Conservation (phyloP, 2,113 vertebrate genomes). For the Crotophaga sulcirostris region DNA sequence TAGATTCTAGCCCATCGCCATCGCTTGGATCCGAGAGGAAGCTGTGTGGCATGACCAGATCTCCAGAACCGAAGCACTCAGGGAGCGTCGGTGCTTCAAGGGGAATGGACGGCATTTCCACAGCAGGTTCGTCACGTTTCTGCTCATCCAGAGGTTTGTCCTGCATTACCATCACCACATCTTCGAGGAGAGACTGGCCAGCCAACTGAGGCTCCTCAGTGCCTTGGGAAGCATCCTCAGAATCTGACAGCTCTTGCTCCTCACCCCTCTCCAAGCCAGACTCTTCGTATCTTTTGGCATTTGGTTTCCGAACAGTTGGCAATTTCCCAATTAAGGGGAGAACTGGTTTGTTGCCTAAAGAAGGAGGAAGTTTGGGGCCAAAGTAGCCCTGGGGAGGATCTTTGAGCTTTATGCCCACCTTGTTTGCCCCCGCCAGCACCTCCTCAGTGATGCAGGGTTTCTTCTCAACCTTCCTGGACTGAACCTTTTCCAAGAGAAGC, state of each 20-base stretch:
- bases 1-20: slow-evolving; percentile 77
- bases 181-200: slow-evolving; percentile 76
- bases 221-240: slow-evolving; percentile 74
- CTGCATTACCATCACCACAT: slow-evolving; percentile 81
- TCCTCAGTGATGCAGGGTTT: slow-evolving; percentile 73
- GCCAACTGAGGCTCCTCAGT: slow-evolving; percentile 71
- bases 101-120: slow-evolving; percentile 54
- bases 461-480: slow-evolving; percentile 85
- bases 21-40: slow-evolving; percentile 71
- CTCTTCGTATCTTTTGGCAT: slow-evolving; percentile 78
- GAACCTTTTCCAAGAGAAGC: slow-evolving; percentile 92
- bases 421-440: slow-evolving; percentile 73
- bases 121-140: slow-evolving; percentile 50
- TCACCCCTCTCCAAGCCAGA: slow-evolving; percentile 80
- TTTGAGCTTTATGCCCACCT: slow-evolving; percentile 91
- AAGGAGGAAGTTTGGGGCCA: slow-evolving; percentile 94
- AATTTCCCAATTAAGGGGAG: slow-evolving; percentile 95
- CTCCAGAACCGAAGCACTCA: slow-evolving; percentile 67
- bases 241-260: slow-evolving; percentile 75
- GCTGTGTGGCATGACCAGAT: slow-evolving; percentile 68
- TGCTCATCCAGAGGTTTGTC: slow-evolving; percentile 68
- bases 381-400: slow-evolving; percentile 98
- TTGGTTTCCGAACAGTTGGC: slow-evolving; percentile 84
- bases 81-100: slow-evolving; percentile 52
- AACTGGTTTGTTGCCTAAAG: slow-evolving; percentile 88